Evolutionary conservation across 2,797 vertebrate genomes (phyloP).

Genomic region (Gastrophryne carolinensis): DNA sequence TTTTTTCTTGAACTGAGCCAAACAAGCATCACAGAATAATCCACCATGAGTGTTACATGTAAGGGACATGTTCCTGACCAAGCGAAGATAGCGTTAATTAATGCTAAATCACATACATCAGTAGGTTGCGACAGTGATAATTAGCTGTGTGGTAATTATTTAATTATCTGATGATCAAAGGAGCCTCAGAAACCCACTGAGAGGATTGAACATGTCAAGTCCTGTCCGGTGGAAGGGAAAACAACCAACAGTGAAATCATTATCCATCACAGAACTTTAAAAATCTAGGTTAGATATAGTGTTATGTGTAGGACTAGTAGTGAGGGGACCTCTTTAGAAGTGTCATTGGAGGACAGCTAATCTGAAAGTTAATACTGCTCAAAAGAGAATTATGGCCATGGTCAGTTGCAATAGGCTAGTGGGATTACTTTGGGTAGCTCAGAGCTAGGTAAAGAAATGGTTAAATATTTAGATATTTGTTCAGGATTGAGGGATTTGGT

Average conservation of each 20-base stretch:
- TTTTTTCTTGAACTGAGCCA: not conserved
- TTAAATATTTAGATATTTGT: no score
- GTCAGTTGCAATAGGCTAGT: no score
- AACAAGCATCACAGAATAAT: not conserved
- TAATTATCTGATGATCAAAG: constrained; percentile 11
- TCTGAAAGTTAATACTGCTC: no score
- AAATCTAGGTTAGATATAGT: no score
- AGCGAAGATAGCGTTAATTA: not conserved
- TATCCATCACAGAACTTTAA: no score
- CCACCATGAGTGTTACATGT: not conserved
- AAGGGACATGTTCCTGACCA: not conserved
- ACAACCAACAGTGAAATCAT: not conserved
- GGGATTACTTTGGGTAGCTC: no score
- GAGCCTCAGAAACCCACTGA: not conserved
- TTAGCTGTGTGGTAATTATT: not conserved
- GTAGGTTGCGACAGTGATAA: not conserved
- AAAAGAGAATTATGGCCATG: no score
- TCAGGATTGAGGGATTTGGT: no score
- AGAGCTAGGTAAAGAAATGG: no score
- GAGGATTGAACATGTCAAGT: not conserved
- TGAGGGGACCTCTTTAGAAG: no score
- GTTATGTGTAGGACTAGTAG: no score
- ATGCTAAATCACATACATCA: not conserved
- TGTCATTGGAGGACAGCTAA: no score
- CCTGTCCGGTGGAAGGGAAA: not conserved